Conservation (phyloP, 2,797 vertebrate species). For the Ceyx erithaca region DNA sequence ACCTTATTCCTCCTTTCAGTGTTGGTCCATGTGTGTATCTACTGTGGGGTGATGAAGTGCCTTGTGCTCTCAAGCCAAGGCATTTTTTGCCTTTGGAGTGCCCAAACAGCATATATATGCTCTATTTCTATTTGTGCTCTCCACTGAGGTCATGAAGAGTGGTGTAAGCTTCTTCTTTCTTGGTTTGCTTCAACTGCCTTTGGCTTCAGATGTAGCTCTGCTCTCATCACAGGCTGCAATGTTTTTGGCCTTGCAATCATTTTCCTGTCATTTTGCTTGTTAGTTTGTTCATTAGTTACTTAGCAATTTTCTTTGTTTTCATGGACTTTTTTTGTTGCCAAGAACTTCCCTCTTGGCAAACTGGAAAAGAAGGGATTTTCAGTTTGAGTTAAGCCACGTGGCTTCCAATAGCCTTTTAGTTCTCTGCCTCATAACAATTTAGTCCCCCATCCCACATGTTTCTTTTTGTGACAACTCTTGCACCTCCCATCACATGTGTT, state of each 20-base stretch:
- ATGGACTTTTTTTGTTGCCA: conserved; percentile 56
- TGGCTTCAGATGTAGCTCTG: conserved; percentile 49
- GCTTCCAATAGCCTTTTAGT: conserved; percentile 37
- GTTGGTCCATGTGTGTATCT: background rate
- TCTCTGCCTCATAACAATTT: background rate
- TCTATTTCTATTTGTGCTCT: background rate
- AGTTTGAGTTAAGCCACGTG: conserved; percentile 60
- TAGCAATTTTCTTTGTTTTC: conserved; percentile 73
- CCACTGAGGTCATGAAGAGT: background rate
- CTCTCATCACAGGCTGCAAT: conserved; percentile 61
- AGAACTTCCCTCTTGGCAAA: conserved; percentile 61
- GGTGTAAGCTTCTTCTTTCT: background rate
- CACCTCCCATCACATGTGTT: background rate
- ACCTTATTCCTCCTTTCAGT: background rate
- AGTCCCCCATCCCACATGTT: background rate
- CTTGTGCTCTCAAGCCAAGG: background rate
- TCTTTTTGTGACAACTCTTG: background rate
- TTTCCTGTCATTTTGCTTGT: conserved; percentile 68
- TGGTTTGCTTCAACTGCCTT: conserved; percentile 49
- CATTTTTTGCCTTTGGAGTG: background rate
- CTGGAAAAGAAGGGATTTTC: conserved; percentile 27
- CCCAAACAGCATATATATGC: background rate
- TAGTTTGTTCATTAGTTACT: conserved; percentile 72
- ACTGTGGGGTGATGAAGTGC: background rate
- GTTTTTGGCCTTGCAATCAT: conserved; percentile 50